Conservation (phyloP, 2,888 invertebrate species). For the Spialia ferax region DNA sequence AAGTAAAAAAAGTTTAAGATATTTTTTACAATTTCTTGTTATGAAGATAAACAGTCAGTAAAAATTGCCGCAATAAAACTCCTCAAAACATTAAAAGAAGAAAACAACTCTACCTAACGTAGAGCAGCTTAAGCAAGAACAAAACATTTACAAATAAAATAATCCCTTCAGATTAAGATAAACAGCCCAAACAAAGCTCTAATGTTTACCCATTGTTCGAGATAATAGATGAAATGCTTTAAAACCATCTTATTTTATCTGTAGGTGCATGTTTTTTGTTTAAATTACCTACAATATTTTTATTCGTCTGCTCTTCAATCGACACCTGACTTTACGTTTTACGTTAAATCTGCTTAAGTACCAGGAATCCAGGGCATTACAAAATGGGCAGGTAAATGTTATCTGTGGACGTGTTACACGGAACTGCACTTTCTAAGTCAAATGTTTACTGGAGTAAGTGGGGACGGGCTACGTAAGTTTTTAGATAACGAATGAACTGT, state of each 20-base stretch:
- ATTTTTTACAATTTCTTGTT: neutral
- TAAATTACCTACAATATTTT: slow-evolving; percentile 17
- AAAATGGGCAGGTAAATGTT: slow-evolving; percentile 70
- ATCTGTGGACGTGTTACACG: slow-evolving; percentile 80
- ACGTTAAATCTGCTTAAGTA: slow-evolving; percentile 57
- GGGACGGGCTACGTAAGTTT: slow-evolving; percentile 66
- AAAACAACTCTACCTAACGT: slow-evolving; percentile 13
- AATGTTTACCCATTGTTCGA: slow-evolving; percentile 44
- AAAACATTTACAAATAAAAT: slow-evolving; percentile 20
- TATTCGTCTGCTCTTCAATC: slow-evolving; percentile 64
- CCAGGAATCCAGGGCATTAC: slow-evolving; percentile 71
- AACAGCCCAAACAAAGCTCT: slow-evolving; percentile 41
- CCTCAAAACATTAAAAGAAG: neutral
- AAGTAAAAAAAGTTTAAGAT: neutral
- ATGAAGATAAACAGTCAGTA: neutral
- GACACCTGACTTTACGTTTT: slow-evolving; percentile 52
- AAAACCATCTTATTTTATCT: slow-evolving; percentile 9
- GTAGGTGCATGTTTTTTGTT: neutral
- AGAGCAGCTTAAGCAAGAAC: slow-evolving; percentile 36
- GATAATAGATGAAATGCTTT: slow-evolving; percentile 39
- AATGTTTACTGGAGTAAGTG: slow-evolving; percentile 81
- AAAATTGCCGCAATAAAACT: slow-evolving; percentile 1
- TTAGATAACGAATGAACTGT: slow-evolving; percentile 79
- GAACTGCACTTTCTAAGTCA: slow-evolving; percentile 85
- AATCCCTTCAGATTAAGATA: slow-evolving; percentile 40